Conservation (phyloP, 1,140 invertebrate species). For the Elysia chlorotica region DNA sequence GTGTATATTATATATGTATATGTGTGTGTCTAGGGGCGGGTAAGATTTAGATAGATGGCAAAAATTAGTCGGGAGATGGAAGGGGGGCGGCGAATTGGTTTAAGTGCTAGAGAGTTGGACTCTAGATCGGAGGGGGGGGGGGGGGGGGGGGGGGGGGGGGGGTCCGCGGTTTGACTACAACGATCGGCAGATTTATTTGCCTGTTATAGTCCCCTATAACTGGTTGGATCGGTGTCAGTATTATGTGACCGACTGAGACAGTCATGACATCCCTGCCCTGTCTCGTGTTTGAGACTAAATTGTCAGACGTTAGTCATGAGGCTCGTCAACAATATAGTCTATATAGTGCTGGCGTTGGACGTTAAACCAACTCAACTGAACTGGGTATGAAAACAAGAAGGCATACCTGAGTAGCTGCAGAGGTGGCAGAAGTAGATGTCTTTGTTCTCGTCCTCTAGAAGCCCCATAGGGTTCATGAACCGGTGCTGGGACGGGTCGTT, state of each 20-base stretch:
- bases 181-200: background rate
- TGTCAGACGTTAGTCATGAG: background rate
- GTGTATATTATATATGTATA: background rate
- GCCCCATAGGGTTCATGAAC: conserved; percentile 21
- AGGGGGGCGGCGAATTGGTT: too few species aligned
- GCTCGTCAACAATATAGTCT: background rate
- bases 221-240: too few species aligned
- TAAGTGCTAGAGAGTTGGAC: too few species aligned
- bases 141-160: background rate
- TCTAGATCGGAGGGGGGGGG: background rate
- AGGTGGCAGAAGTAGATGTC: conserved; percentile 54
- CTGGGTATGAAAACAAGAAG: background rate
- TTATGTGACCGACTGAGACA: too few species aligned
- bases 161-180: background rate
- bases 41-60: background rate
- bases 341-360: background rate
- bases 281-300: background rate
- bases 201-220: too few species aligned
- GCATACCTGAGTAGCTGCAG: conserved; percentile 52
- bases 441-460: conserved; percentile 30
- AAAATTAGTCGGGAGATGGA: too few species aligned
- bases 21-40: background rate
- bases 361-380: background rate
- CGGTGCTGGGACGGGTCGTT: conserved; percentile 8
- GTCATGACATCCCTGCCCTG: background rate